A percentile compares a stretch with the other conserved stretches of the same genome.
phyloP scores from a whole-genome alignment of 2,113 vertebrate genomes.

The Irena cyanogastra region DNA sequence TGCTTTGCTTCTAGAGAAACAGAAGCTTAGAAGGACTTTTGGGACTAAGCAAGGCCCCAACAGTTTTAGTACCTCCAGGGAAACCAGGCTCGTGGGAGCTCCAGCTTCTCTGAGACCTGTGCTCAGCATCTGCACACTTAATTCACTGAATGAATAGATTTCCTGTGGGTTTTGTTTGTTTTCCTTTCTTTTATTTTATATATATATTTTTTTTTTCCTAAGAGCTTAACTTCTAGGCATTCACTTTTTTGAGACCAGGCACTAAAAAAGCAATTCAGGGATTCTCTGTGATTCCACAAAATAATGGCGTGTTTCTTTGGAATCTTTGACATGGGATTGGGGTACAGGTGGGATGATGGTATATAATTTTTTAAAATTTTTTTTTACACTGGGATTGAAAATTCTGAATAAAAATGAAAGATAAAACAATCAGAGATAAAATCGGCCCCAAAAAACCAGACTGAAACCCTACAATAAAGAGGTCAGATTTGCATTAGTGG shows the following conservation, averaged over 20 bases:
- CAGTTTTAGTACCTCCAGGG: neutral
- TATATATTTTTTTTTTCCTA: neutral
- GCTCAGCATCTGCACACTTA: neutral
- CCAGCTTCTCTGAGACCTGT: neutral
- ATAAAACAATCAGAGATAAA: neutral
- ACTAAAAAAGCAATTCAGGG: neutral
- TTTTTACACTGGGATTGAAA: neutral
- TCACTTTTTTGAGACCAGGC: neutral
- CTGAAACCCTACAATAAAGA: neutral
- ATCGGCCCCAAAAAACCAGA: neutral
- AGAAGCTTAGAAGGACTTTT: neutral
- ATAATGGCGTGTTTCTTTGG: rapidly evolving
- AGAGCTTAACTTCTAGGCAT: neutral
- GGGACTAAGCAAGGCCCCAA: neutral
- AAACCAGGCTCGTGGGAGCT: neutral
- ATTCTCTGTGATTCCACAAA: neutral
- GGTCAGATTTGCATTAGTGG: neutral
- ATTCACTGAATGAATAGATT: neutral
- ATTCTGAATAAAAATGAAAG: neutral
- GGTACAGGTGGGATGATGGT: too few species aligned
- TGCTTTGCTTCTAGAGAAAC: neutral
- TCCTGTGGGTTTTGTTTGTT: neutral
- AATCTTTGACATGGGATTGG: neutral
- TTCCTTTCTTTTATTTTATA: neutral
- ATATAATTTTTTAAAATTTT: neutral